Base-by-base conservation (phyloP, 2,113 vertebrate species). In the Saguinus midas region DNA sequence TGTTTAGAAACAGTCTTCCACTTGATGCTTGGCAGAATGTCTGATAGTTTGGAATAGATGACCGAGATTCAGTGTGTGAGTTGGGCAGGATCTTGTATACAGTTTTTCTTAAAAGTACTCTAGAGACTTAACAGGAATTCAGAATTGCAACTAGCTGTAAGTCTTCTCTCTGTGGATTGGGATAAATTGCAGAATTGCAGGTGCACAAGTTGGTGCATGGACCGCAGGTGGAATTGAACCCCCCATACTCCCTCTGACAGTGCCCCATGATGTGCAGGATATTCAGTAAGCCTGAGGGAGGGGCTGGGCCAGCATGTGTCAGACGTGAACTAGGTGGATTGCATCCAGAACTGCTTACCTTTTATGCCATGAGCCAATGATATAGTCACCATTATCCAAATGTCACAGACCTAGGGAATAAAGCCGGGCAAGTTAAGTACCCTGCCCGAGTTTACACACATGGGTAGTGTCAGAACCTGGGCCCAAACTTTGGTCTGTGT, bases 271-370 rank as follows among this genome's bases (percentile, higher is more conserved):
- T 5, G 14, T 3, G 17, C 43, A 6, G 23, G 18, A 20, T 61
- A 76, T 20, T 12, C 0, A 14, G 17, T 3, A 27, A 52, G 6
- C 35, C 0, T 16, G 5, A 16, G 61, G 5, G n/a, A 50, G 40
- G 18, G 43, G 37, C 7, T 3, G 43, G 27, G 35, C 40, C 72
- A 50, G 16, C 5, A 14, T 8, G 11, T 64, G 14, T 66, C 10
- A 9, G 64, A 40, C 3, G 1, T 6, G 3, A 17, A 40, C 6
- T 23, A 25, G 40, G 18, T 61, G 35, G 25, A 4, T 5, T 25
- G 17, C 58, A 37, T 0, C 29, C 21, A 27, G 58, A 4, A 45
- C 6, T 0, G 3, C 48, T 52, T 32, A 13, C 13, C 20, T 72
- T 32, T 12, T 58, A 16, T 21, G 5, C 12, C 32, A 32, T 17